Conservation (phyloP, 2,797 vertebrate species). For the Micrastur ruficollis region DNA sequence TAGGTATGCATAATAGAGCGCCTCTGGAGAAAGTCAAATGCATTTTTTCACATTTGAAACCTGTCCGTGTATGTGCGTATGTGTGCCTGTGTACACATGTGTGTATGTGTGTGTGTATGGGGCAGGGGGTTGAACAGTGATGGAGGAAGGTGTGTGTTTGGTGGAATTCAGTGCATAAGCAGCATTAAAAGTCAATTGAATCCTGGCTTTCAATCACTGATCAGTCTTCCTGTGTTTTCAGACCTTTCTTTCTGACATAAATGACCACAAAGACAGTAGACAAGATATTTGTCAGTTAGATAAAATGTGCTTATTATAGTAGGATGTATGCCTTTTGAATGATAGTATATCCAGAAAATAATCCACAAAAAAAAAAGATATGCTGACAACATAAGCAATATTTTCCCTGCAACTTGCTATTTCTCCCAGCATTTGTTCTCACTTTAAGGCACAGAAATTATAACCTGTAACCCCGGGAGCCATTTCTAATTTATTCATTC, state of each 20-base stretch:
- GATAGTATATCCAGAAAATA: neutral
- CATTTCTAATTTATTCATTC: neutral
- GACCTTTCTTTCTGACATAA: neutral
- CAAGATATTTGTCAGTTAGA: neutral
- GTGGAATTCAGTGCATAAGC: neutral
- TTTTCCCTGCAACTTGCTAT: neutral
- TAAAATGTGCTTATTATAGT: neutral
- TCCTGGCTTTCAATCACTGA: neutral
- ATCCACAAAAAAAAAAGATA: neutral
- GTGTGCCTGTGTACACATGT: no score
- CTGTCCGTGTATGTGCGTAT: neutral
- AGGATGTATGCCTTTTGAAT: neutral
- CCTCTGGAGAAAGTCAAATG: neutral
- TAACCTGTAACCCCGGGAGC: neutral
- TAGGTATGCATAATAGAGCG: rapidly evolving
- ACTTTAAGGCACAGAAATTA: neutral
- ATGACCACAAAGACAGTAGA: neutral
- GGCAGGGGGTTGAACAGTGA: neutral
- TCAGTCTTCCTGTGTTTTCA: neutral
- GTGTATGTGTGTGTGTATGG: no score
- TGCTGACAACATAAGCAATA: neutral
- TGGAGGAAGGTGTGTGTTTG: neutral
- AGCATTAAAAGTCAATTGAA: neutral
- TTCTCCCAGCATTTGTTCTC: neutral
- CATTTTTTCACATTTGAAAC: neutral